These are phyloP conservation scores for Amitus sp. DNA, from an alignment of 2,888 invertebrate genomes.

Conservation along the genomic window DNA sequence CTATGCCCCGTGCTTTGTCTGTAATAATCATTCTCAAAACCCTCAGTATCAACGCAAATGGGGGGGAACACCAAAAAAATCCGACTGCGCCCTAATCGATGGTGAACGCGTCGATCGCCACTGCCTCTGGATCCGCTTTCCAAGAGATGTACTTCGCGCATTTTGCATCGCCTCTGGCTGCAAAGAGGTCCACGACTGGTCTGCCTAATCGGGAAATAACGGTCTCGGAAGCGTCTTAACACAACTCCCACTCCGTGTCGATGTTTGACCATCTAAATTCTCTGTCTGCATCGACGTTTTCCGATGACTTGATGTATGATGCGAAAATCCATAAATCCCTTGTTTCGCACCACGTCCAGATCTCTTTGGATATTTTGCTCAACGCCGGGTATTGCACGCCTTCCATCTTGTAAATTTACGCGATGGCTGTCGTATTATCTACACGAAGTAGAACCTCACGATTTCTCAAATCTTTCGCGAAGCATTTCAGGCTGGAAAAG, in stretches of 20 bases:
- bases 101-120: constrained; percentile 27
- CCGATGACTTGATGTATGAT: constrained; percentile 24
- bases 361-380: constrained; percentile 21
- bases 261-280: constrained; percentile 26
- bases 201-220: constrained; percentile 17
- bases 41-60: constrained; percentile 25
- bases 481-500: constrained; percentile 35
- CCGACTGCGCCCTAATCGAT: constrained; percentile 9
- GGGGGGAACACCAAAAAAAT: constrained; percentile 29
- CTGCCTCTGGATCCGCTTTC: constrained; percentile 19
- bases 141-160: constrained; percentile 30
- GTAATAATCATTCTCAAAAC: constrained; percentile 24
- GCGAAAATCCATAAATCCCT: constrained; percentile 30
- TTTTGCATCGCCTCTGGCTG: constrained; percentile 35
- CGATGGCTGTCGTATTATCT: constrained; percentile 40
- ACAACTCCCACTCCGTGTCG: constrained; percentile 34
- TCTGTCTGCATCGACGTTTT: constrained; percentile 28
- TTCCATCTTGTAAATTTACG: constrained; percentile 39
- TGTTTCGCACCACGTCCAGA: constrained; percentile 33
- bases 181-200: constrained; percentile 37
- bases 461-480: constrained; percentile 26
- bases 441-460: constrained; percentile 36
- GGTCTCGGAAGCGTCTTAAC: constrained; percentile 14
- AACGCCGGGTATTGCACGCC: constrained; percentile 40
- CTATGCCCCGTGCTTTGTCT: constrained; percentile 16